These are phyloP conservation scores for Nesidiocoris tenuis DNA, from an alignment of 2,888 invertebrate genomes.

Conservation along the genomic window DNA sequence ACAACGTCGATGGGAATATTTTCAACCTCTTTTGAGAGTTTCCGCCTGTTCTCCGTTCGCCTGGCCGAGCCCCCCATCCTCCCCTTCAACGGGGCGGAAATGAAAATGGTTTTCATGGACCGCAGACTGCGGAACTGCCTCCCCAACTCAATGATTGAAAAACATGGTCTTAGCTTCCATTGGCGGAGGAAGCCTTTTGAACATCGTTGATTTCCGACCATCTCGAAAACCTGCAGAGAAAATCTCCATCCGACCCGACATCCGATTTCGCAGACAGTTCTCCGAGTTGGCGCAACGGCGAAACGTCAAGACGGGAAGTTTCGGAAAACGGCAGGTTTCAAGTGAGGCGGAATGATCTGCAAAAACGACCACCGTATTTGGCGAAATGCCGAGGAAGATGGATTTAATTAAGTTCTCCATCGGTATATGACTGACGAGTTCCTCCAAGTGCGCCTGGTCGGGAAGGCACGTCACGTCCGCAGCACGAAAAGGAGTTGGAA, in stretches of 20 bases:
- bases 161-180: neutral
- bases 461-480: neutral
- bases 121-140: neutral
- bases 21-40: neutral
- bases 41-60: neutral
- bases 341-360: neutral
- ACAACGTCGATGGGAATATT: neutral
- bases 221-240: neutral
- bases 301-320: neutral
- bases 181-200: neutral
- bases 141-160: neutral
- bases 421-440: neutral
- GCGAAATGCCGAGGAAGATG: neutral
- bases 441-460: neutral
- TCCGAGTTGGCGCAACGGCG: neutral
- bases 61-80: neutral
- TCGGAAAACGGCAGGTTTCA: neutral
- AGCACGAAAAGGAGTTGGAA: no score
- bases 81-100: neutral
- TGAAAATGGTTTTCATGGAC: neutral
- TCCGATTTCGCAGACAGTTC: neutral
- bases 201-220: neutral
- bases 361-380: neutral
- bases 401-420: neutral
- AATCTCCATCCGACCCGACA: neutral